Evolutionary conservation across 2,113 vertebrate genomes (phyloP), one percentile per base, ranked within the genome.

Genomic region (Ondatra zibethicus): DNA sequence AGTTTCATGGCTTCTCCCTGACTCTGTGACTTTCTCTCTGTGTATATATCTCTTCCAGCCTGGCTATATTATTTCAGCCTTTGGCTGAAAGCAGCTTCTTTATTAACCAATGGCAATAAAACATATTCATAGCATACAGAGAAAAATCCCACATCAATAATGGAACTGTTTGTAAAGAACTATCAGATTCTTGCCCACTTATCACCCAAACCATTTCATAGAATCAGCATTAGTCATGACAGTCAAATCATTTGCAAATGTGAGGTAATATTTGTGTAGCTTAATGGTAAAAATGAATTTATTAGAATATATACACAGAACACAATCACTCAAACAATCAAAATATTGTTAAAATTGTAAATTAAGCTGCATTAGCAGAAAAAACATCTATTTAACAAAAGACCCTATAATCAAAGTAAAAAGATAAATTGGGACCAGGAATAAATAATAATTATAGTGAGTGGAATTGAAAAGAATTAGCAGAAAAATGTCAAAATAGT

Each of bases 191-290:
- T 94, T 88, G 87, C 0, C 33, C 4, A 91, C 68, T 68, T 36
- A 89, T 75, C 81, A 94, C 0, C 29, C 52, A 91, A 84, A 31
- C 4, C 7, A 76, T 39, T 89, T 89, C 12, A 94, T 42, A 90
- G 31, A 91, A 21, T 33, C 45, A 87, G 75, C 11, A 42, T 84
- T 2, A 89, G 5, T 25, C 42, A 47, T 72, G 39, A 90, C 87
- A 92, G 84, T 88, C 29, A 92, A 88, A 66, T 92, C 10, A 3
- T 93, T 95, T 72, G 78, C 76, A 63, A 47, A 75, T 50, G 52
- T 84, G 13, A 33, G 14, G 55, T 31, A 95, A 66, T 76, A 85
- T 58, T 39, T 65, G 1, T 39, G 66, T 86, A 42, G 29, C 11
- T 29, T 36, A 77, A 65, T 45, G 16, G 33, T 63, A 85, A 8